A percentile compares a stretch with the other conserved stretches of the same genome.
phyloP scores from a whole-genome alignment of 2,113 vertebrate genomes.

The Penelope pileata region DNA sequence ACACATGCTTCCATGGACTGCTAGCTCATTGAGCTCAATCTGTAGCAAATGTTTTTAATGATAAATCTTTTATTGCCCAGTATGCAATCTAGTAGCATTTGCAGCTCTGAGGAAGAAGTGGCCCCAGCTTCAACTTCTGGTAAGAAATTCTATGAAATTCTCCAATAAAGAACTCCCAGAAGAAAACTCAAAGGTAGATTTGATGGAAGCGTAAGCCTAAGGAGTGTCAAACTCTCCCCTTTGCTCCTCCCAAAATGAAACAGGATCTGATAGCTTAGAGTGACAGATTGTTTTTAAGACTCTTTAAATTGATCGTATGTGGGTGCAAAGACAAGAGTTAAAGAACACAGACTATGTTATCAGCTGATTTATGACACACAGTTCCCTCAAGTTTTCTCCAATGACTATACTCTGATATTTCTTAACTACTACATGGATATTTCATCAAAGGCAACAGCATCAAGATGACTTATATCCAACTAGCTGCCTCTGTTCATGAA shows the following conservation, averaged over 20 bases:
- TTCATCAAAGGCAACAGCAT: not conserved
- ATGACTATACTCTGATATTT: not conserved
- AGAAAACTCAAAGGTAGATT: not conserved
- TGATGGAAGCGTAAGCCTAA: not conserved
- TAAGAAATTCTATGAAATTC: not conserved
- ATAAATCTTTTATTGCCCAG: not conserved
- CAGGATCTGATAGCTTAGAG: not conserved
- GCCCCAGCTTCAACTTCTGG: not conserved
- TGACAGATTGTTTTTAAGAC: rapidly evolving
- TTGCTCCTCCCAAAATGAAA: not conserved
- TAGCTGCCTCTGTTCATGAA: not conserved
- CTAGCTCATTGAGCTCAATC: not conserved
- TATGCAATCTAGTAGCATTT: not conserved
- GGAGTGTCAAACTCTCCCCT: not conserved
- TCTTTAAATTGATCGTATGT: not conserved
- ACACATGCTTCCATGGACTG: not conserved
- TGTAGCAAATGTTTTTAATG: not conserved
- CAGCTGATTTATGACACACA: not conserved
- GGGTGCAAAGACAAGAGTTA: not conserved
- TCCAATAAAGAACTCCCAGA: not conserved
- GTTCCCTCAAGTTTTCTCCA: not conserved
- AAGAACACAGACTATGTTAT: not conserved
- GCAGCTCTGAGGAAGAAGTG: not conserved
- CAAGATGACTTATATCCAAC: not conserved
- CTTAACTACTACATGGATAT: not conserved